Evolutionary conservation across 2,888 invertebrate species (phyloP), one percentile per base, ranked within the genome.

Genomic region (Bombylius discolor): DNA sequence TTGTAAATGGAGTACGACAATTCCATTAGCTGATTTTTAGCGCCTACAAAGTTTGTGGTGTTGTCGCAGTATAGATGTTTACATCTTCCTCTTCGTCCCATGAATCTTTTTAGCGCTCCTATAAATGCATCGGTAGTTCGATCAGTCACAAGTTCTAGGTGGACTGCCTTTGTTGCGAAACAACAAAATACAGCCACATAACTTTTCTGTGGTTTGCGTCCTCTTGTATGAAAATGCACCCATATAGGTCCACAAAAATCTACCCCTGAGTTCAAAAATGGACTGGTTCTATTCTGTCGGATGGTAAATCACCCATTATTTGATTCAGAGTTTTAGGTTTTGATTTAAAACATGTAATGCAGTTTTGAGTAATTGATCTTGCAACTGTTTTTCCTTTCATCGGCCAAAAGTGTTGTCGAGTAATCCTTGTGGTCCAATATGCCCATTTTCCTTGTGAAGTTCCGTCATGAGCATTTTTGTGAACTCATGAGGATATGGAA

Each of bases 251-350:
- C n/a, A n/a, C n/a, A n/a, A n/a, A n/a, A 59, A 34, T 58, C 58
- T 31, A 58, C 52, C 5, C 57, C 62, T 42, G 54, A 33, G 33
- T 55, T 54, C 7, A 54, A 44, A 51, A 60, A 58, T 51, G 56
- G 55, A 9, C 55, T 14, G 52, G 48, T 14, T 14, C 23, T 12
- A 53, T 49, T 49, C 65, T 53, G 39, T 44, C 47, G 13, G 32
- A 31, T 4, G 66, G 65, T 33, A 67, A 54, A 56, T 64, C 55
- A 23, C 63, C 64, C 66, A 68, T 66, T 4, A 62, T 33, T 51
- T 64, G 64, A 14, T 51, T 52, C n/a, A 53, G 9, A 14, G 54
- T 4, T 31, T 52, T 51, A 23, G 58, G 56, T 36, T 56, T 60
- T 8, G 57, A 52, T 52, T 52, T 55, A 32, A 52, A 56, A 50